Base-by-base conservation (phyloP, 2,797 vertebrate genomes). In the Otolemur crassicaudatus region DNA sequence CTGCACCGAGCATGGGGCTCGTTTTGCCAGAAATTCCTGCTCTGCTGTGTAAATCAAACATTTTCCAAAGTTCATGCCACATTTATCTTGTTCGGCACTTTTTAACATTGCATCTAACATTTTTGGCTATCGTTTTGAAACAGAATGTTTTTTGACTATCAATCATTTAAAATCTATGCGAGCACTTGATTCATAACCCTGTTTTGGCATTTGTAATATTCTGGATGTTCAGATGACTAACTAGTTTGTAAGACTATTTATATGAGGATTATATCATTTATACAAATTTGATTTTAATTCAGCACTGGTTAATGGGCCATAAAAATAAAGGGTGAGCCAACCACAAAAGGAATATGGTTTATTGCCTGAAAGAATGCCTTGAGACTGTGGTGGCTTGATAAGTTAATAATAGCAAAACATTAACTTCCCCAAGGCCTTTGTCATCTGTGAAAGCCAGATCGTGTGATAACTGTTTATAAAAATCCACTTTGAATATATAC, bases 361-460 rank as follows among this genome's bases (percentile, higher is more conserved):
- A 96, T 96, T 98, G 97, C 86, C 91, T 83, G 96, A 97, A 98
- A 98, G 98, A 98, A 98, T 95, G 95, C 97, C 46, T 93, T 88
- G 87, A 96, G 94, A 98, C 82, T 98, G 93, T 1, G 81, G 79
- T 87, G 96, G 97, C 95, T 97, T 95, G 95, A 97, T 97, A 97
- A 97, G 95, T 98, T 98, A 97, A 98, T 97, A 98, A 97, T 49
- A 97, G 96, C 82, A 97, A 98, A 98, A 97, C 97, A 97, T 97
- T 98, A 97, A 98, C 97, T 98, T 98, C 97, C 97, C 90, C 94
- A 97, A 98, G 90, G 97, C 97, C 98, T 98, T 98, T 98, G 96
- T 98, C 96, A 97, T 95, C 96, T 97, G 95, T 97, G 95, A 98
- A 98, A 96, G 86, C 88, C 67, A 95, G 97, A 95, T 96, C 96